Evolutionary conservation across 2,113 vertebrate species (phyloP), one percentile per base, ranked within the genome.

Genomic region (Trogon surrucura): DNA sequence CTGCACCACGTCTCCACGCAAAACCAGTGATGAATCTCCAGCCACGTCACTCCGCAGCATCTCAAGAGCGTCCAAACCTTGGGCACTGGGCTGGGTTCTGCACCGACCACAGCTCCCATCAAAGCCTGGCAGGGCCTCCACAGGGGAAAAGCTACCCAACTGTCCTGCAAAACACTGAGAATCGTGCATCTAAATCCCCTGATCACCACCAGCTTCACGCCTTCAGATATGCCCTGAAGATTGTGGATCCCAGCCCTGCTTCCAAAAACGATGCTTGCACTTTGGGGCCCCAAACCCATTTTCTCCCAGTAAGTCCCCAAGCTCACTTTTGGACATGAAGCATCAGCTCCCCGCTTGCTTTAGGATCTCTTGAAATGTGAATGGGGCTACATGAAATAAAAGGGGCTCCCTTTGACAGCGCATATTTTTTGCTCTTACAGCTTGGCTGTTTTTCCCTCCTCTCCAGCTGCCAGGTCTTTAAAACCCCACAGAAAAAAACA

Each of bases 41-140:
- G 30, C 8, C 36, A 11, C 0, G 0, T 50, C n/a, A 62, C 50
- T 41, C 44, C 29, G 56, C 11, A 13, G 36, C 6, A 0, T 16
- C 62, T 50, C 45, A 0, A 0, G 41, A 9, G 44, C 5, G 22
- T 13, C n/a, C 47, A 41, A 54, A 26, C 47, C 47, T 51, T 50
- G 71, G 41, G 41, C 41, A 41, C 41, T 41, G 41, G 80, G 26
- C 0, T 82, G 87, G n/a, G 79, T 30, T 75, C 70, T 80, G 58
- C 70, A 36, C 16, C 13, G 2, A 19, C 79, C 86, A 69, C 9
- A 0, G 2, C 51, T 83, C 36, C 84, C 80, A 78, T 3, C 27
- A 54, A 75, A 85, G 36, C 71, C 50, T 65, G 54, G 50, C 13
- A 66, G 21, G 10, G 26, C 29, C 44, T 75, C 74, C 18, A 12